phyloP scores from a whole-genome alignment of 2,797 vertebrate genomes.

The Microctenopoma stevenorrisi region DNA sequence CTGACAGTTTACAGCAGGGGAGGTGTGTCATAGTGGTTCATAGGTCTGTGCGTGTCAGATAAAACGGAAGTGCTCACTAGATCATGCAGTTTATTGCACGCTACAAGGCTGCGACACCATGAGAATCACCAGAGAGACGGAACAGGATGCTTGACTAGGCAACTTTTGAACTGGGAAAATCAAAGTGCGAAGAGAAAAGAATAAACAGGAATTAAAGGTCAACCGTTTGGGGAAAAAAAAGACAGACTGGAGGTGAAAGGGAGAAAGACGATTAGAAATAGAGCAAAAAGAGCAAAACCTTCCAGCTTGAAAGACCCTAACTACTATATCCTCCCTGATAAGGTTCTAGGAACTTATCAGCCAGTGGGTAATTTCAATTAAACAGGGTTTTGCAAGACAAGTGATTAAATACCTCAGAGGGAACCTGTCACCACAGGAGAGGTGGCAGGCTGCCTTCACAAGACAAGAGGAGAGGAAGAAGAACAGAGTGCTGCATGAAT shows the following conservation, averaged over 20 bases:
- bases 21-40: constrained; percentile 70
- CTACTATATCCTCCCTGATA: constrained; percentile 65
- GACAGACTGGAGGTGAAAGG: constrained; percentile 18
- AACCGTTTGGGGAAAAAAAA: constrained; percentile 9
- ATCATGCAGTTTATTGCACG: constrained; percentile 30
- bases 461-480: constrained; percentile 49
- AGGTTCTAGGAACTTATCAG: constrained; percentile 76
- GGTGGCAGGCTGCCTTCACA: constrained; percentile 66
- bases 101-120: constrained; percentile 20
- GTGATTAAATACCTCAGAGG: constrained; percentile 82
- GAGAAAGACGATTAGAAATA: constrained; percentile 43
- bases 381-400: constrained; percentile 80
- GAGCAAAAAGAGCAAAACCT: constrained; percentile 48
- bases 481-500: constrained; percentile 68
- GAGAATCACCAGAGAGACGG: constrained; percentile 30
- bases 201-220: constrained; percentile 28
- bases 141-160: constrained; percentile 33
- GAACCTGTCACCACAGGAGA: constrained; percentile 79
- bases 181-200: constrained; percentile 4
- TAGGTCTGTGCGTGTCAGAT: constrained; percentile 73
- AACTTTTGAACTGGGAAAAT: constrained; percentile 27
- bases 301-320: constrained; percentile 65
- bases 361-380: constrained; percentile 82
- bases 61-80: constrained; percentile 52
- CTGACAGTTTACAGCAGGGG: constrained; percentile 81